Evolutionary conservation across 2,797 vertebrate species (phyloP), one percentile per base, ranked within the genome.

Genomic region (Melanotaenia trifasciata): DNA sequence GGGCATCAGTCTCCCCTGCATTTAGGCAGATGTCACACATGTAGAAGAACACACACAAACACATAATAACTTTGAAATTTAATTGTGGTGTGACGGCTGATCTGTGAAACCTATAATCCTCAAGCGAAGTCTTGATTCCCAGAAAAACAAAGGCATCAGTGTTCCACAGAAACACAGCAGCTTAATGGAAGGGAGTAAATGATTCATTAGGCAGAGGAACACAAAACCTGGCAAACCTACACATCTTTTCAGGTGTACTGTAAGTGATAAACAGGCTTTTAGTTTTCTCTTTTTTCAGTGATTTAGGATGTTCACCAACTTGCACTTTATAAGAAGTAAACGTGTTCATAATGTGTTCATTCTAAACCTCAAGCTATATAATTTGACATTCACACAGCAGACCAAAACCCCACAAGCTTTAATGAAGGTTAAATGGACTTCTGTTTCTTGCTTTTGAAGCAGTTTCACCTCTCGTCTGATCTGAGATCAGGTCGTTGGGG

Each of bases 101-200:
- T 83, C 83, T 76, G 67, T 28, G n/a, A 57, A 53, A 70, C 72
- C 74, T 75, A 64, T 80, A 78, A 87, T 68, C 74, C 65, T 69
- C 68, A 50, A 77, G 73, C 38, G 38, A 85, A 74, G 58, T 14
- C 30, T 45, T 43, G 59, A 77, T 76, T 75, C 56, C 16, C 20
- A 2, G 65, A 74, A 47, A 74, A 70, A 74, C 56, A 9, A 78
- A 77, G 58, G 47, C 58, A 72, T 77, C 40, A 47, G 60, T 13
- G 51, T 58, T 74, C 35, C 36, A 56, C 62, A 0, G 53, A 78
- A 73, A 64, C 38, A 58, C 62, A 22, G 16, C 60, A 71, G 58
- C 54, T 10, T 14, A 9, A 50, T 63, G 38, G 47, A 51, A 60
- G 50, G 40, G 83, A 22, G 24, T 22, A 22, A 72, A 65, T 67